phyloP scores from a whole-genome alignment of 2,888 invertebrate species.

The Phalera bucephala region DNA sequence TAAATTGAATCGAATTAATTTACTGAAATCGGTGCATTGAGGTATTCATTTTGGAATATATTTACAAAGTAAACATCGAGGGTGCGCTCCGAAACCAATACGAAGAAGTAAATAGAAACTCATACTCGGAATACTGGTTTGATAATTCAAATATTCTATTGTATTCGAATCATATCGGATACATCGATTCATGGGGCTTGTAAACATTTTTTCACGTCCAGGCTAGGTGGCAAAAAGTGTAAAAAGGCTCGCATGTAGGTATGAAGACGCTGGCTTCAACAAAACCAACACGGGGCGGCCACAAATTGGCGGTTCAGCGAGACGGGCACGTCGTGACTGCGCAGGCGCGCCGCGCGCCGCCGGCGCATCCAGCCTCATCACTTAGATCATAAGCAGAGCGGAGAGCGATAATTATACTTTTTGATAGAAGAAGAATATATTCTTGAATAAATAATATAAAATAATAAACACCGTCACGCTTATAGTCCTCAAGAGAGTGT shows the following conservation, averaged over 20 bases:
- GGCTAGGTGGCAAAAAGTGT: conserved; percentile 58
- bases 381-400: conserved; percentile 41
- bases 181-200: conserved; percentile 30
- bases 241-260: conserved; percentile 63
- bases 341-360: conserved; percentile 46
- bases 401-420: too few species aligned
- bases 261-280: conserved; percentile 78
- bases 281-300: conserved; percentile 81
- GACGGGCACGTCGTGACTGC: conserved; percentile 75
- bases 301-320: conserved; percentile 79
- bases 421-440: too few species aligned
- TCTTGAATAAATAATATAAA: too few species aligned
- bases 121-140: conserved; percentile 21
- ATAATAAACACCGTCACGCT: too few species aligned
- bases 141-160: conserved; percentile 38
- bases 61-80: conserved; percentile 16
- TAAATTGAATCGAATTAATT: background rate
- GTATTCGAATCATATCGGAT: conserved; percentile 37
- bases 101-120: conserved; percentile 24
- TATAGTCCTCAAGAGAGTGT: too few species aligned
- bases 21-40: background rate
- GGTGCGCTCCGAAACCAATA: conserved; percentile 22
- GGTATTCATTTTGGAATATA: conserved; percentile 7
- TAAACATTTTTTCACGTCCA: conserved; percentile 47
- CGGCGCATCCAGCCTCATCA: conserved; percentile 4